Percentiles rank a stretch among this genome's conserved stretches.
These are phyloP conservation scores for Neelides folsomi DNA, from an alignment of 2,888 invertebrate species.

Conservation along the genomic window DNA sequence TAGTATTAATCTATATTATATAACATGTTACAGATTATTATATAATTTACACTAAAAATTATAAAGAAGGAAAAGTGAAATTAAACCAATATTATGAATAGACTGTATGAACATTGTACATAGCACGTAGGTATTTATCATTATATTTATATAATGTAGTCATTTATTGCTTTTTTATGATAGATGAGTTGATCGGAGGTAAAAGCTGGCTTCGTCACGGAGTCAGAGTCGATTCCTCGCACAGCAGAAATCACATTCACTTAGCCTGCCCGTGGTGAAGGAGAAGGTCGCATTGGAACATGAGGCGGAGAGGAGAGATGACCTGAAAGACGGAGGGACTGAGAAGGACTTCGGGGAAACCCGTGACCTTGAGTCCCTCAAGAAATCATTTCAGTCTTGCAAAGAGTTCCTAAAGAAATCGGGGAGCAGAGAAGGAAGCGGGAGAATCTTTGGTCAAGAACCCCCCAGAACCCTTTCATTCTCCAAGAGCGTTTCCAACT, in stretches of 20 bases:
- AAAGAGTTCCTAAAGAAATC: slow-evolving; percentile 26
- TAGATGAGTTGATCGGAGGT: slow-evolving; percentile 23
- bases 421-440: background rate
- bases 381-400: slow-evolving; percentile 21
- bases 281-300: slow-evolving; percentile 13
- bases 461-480: no score
- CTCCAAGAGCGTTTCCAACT: no score
- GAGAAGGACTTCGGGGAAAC: background rate
- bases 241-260: slow-evolving; percentile 27
- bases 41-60: no score
- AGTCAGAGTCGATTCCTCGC: slow-evolving; percentile 21
- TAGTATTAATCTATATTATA: no score
- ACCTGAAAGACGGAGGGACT: background rate
- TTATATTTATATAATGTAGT: no score
- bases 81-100: no score
- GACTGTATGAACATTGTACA: no score
- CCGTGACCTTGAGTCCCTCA: background rate
- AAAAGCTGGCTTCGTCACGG: slow-evolving; percentile 33
- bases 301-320: slow-evolving; percentile 26
- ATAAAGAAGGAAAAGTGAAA: no score
- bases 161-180: background rate
- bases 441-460: no score
- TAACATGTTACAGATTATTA: no score
- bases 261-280: slow-evolving; percentile 18
- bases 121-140: no score